Evolutionary conservation across 2,888 invertebrate species (phyloP).

Genomic region (Ichneumoninae sp.): DNA sequence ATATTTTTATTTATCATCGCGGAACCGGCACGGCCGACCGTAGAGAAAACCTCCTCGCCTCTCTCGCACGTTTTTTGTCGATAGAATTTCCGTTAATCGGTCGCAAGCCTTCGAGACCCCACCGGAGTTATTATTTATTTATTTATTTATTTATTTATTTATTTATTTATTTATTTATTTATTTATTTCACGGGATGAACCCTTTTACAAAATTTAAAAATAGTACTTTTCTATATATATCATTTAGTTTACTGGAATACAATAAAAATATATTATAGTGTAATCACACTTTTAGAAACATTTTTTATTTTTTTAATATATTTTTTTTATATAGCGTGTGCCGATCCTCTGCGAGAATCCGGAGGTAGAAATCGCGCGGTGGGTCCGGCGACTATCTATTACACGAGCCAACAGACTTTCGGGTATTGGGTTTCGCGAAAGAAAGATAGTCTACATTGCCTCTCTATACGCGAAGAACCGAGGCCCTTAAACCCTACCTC

Average conservation of each 20-base stretch:
- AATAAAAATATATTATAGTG: too few relatives aligned
- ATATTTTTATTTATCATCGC: conserved; percentile 61
- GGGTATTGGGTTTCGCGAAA: conserved; percentile 77
- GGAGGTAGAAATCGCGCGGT: conserved; percentile 49
- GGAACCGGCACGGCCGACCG: not conserved
- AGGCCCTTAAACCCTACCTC: conserved; percentile 26
- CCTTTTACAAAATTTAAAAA: too few relatives aligned
- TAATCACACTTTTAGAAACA: conserved; percentile 22
- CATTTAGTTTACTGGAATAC: too few relatives aligned
- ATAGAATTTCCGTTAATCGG: conserved; percentile 44
- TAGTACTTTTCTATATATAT: too few relatives aligned
- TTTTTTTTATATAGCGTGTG: conserved; percentile 9
- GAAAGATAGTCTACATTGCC: conserved; percentile 58
- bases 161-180: not conserved
- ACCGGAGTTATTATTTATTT: not conserved
- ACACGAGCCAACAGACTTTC: conserved; percentile 68
- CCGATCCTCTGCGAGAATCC: conserved; percentile 23
- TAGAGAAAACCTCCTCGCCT: not conserved
- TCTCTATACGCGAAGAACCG: conserved; percentile 48
- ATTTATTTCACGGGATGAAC: too few relatives aligned
- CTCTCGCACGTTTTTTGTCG: conserved; percentile 5
- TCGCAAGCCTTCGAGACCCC: conserved; percentile 30
- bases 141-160: too few relatives aligned
- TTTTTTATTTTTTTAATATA: conserved; percentile 30
- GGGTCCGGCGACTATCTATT: conserved; percentile 61